A percentile compares a stretch with the other conserved stretches of the same genome.
phyloP scores from a whole-genome alignment of 64 coral and sea anemone genomes.

The Trachythela sp. region DNA sequence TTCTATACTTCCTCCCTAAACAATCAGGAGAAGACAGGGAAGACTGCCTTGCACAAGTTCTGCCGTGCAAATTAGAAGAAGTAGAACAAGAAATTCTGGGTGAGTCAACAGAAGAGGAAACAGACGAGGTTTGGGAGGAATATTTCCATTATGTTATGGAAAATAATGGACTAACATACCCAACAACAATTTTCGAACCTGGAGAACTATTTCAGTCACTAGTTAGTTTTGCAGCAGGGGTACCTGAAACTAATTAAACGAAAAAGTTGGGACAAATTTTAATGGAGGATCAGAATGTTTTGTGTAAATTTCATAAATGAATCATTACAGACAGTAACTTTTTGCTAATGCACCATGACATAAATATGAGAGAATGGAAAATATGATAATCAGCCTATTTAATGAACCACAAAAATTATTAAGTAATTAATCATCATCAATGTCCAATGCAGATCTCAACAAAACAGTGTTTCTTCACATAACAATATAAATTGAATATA shows the following conservation, averaged over 20 bases:
- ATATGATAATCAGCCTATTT: no score
- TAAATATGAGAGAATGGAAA: no score
- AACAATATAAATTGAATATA: no score
- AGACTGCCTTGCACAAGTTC: not conserved
- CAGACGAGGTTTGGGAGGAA: conserved; percentile 12
- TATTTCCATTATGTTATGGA: conserved; percentile 39
- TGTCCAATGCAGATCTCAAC: no score
- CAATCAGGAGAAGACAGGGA: not conserved
- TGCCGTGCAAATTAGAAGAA: not conserved
- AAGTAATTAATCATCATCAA: no score
- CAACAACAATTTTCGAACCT: not conserved
- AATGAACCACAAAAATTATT: no score
- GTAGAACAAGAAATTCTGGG: not conserved
- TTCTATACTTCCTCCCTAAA: not conserved
- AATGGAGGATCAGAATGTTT: not conserved
- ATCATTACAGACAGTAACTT: not conserved
- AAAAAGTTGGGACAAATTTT: not conserved
- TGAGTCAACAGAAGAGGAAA: not conserved
- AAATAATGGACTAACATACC: conserved; percentile 21
- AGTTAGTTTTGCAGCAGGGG: conserved; percentile 26
- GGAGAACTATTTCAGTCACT: conserved; percentile 32
- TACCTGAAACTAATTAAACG: not conserved
- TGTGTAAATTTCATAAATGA: not conserved
- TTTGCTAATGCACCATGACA: no score
- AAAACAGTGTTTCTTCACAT: no score